Percentiles rank a stretch among this genome's conserved stretches.
Conservation (phyloP, 2,797 vertebrate genomes). For the Australoheros facetus region DNA sequence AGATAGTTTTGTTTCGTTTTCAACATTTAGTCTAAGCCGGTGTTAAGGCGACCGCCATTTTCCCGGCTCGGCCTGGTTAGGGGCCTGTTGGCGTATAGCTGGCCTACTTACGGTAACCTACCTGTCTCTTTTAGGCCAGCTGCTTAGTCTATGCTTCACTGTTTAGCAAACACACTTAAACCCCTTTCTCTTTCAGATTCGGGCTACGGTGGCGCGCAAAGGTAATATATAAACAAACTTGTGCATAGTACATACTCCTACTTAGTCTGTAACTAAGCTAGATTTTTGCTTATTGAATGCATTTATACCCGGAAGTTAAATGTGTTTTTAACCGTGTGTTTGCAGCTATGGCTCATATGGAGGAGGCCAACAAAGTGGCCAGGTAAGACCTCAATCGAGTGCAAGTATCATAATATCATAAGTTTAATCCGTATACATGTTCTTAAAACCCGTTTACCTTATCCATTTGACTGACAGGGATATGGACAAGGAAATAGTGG, state of each 20-base stretch:
- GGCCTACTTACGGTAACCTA: not conserved
- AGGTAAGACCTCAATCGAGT: conserved; percentile 61
- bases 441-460: not conserved
- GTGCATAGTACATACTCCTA: not conserved
- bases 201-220: conserved; percentile 82
- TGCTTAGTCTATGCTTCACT: not conserved
- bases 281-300: not conserved
- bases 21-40: conserved; percentile 35
- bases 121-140: not conserved
- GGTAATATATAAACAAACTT: conserved; percentile 58
- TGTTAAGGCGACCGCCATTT: conserved; percentile 73
- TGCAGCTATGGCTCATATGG: conserved; percentile 80
- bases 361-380: conserved; percentile 71
- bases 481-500: conserved; percentile 81
- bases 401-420: too few relatives aligned
- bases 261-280: not conserved
- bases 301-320: not conserved
- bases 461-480: conserved; percentile 42
- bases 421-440: not conserved
- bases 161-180: not conserved
- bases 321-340: not conserved
- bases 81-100: conserved; percentile 25
- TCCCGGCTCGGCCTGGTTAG: conserved; percentile 47
- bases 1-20: not conserved
- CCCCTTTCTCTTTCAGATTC: conserved; percentile 71